Base-by-base conservation (phyloP, 2,113 vertebrate genomes). In the Megaleporinus macrocephalus region DNA sequence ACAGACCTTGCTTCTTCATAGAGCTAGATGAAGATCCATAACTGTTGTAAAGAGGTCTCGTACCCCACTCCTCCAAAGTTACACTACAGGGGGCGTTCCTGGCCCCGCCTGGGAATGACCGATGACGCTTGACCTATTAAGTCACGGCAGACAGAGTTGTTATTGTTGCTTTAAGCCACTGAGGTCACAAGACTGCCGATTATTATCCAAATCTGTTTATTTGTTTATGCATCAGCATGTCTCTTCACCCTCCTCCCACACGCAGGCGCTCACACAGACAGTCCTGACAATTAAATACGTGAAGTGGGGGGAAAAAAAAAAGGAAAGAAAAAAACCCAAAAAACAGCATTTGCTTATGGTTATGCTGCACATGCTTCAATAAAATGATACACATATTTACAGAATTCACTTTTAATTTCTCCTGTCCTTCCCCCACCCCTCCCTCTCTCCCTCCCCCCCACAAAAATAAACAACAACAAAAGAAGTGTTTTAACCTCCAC, bases 321-420 rank as follows among this genome's bases (percentile, higher is more conserved):
- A 36, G 7, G 7, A 36, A 51, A 51, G 18, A 51, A 51, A 51
- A 51, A 51, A 51, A 51, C 16, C 16, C 16, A 51, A 41, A 76
- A 75, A 57, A 92, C 81, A 92, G 93, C 93, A 91, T 91, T 70
- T 76, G 89, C 93, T 93, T 95, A 94, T 93, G 93, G 85, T 89
- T 93, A 76, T 81, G 95, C 94, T 94, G 94, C 96, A 97, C 97
- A 99, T 99, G 98, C 98, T 98, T 99, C 96, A 96, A 97, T 97
- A 97, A 98, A 98, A 98, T 87, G 94, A 94, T 93, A 96, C 89
- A 92, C 90, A 92, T 99, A 98, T 99, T 97, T 99, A 99, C 98
- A 99, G 84, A 93, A 94, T 94, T 90, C 89, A 92, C 90, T 5
- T 26, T n/a, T 70, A 1, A 9, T 91, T 88, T 95, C 91, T 87